Evolutionary conservation across 2,797 vertebrate species (phyloP).

Genomic region (Rhadinocentrus ornatus): DNA sequence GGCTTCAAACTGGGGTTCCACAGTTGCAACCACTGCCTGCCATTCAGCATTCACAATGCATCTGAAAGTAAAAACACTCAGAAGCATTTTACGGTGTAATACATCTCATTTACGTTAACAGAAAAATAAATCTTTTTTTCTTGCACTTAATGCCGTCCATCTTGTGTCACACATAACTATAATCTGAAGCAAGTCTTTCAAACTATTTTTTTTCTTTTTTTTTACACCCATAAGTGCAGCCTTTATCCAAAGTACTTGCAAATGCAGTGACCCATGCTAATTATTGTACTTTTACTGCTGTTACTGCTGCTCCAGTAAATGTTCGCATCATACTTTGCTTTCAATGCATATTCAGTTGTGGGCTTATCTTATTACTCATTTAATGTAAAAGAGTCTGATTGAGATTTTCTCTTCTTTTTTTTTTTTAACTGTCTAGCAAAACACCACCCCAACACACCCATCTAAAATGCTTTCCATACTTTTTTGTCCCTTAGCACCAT

Average conservation of each 20-base stretch:
- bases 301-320: neutral
- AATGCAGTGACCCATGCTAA: neutral
- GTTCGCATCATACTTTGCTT: neutral
- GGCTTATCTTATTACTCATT: neutral
- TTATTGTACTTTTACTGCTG: neutral
- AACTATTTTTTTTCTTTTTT: neutral
- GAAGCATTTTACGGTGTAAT: too few relatives aligned
- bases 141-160: too few relatives aligned
- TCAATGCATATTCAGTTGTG: neutral
- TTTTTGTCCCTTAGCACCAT: conserved; percentile 6
- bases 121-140: too few relatives aligned
- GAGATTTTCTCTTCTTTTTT: too few relatives aligned
- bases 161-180: too few relatives aligned
- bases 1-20: too few relatives aligned
- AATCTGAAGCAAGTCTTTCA: neutral
- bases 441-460: neutral
- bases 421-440: neutral
- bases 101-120: too few relatives aligned
- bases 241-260: neutral
- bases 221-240: neutral
- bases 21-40: too few relatives aligned
- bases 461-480: neutral
- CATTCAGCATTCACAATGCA: too few relatives aligned
- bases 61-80: too few relatives aligned
- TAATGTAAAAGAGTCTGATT: neutral